phyloP scores from a whole-genome alignment of 2,888 invertebrate species.

The Drosophila villosipedis region DNA sequence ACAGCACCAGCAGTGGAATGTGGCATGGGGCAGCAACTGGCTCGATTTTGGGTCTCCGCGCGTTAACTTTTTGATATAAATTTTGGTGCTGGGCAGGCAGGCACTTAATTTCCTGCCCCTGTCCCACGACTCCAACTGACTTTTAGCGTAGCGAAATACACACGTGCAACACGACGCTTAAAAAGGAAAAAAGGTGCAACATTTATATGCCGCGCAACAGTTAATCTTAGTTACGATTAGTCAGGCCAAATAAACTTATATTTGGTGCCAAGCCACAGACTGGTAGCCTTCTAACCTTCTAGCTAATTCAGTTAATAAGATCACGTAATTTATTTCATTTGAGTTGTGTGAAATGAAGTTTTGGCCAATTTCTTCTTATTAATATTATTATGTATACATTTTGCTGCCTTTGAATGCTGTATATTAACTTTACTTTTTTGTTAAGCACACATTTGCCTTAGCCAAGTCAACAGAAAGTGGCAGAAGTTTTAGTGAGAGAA shows the following conservation, averaged over 20 bases:
- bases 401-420: constrained; percentile 25
- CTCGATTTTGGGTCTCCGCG: constrained; percentile 46
- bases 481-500: constrained; percentile 55
- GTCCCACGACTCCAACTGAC: constrained; percentile 13
- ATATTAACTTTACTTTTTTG: constrained; percentile 29
- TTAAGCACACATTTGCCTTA: constrained; percentile 58
- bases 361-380: constrained; percentile 21
- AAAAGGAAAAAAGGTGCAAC: constrained; percentile 35
- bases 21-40: background rate
- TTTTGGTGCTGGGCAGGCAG: constrained; percentile 52
- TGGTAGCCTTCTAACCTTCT: background rate
- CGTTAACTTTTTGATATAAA: constrained; percentile 75
- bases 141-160: constrained; percentile 43
- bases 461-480: constrained; percentile 70
- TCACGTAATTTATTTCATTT: constrained; percentile 79
- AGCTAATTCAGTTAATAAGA: constrained; percentile 64
- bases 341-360: constrained; percentile 18
- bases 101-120: constrained; percentile 66
- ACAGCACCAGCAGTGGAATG: background rate
- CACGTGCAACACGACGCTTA: constrained; percentile 42
- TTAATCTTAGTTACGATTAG: constrained; percentile 78
- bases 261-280: constrained; percentile 40
- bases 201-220: constrained; percentile 73
- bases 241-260: constrained; percentile 72
- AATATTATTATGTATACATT: constrained; percentile 21